Evolutionary conservation across 2,113 vertebrate species (phyloP).

Genomic region (Bostrychus sinensis): DNA sequence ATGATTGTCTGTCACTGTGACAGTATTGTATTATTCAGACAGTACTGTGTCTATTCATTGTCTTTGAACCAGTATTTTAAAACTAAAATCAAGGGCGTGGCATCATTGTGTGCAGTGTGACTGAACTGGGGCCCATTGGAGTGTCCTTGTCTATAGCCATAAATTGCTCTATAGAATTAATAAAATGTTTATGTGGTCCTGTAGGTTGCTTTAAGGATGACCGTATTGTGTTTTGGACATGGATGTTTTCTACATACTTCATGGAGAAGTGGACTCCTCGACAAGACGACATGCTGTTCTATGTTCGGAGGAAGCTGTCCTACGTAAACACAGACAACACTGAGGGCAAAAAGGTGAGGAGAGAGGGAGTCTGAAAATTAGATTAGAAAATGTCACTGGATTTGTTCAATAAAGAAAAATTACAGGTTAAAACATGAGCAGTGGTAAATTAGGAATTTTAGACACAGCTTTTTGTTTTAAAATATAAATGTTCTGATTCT

Average conservation of each 20-base stretch:
- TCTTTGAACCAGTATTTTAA: neutral
- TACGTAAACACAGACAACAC: conserved; percentile 75
- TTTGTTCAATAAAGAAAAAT: too few relatives aligned
- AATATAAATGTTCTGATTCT: neutral
- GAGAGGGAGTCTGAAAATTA: neutral
- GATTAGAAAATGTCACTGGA: too few relatives aligned
- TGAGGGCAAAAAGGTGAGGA: conserved; percentile 86
- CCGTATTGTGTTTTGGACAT: conserved; percentile 98
- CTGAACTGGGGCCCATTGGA: neutral
- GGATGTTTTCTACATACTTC: conserved; percentile 99
- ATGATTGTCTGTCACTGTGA: conserved; percentile 1
- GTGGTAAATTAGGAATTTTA: neutral
- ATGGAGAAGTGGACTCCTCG: conserved; percentile 93
- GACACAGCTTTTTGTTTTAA: neutral
- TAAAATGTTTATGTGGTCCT: neutral
- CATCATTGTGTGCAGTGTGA: too few relatives aligned
- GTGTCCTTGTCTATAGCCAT: neutral
- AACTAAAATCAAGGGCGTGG: neutral
- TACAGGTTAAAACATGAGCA: too few relatives aligned
- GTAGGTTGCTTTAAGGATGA: conserved; percentile 96
- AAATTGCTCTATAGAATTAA: neutral
- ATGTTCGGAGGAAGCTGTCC: conserved; percentile 88
- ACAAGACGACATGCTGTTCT: conserved; percentile 98
- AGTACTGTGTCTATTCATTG: conserved; percentile 2
- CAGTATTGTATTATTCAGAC: neutral